Base-by-base conservation (phyloP, 1,140 invertebrate species). In the Cryptotermes secundus region DNA sequence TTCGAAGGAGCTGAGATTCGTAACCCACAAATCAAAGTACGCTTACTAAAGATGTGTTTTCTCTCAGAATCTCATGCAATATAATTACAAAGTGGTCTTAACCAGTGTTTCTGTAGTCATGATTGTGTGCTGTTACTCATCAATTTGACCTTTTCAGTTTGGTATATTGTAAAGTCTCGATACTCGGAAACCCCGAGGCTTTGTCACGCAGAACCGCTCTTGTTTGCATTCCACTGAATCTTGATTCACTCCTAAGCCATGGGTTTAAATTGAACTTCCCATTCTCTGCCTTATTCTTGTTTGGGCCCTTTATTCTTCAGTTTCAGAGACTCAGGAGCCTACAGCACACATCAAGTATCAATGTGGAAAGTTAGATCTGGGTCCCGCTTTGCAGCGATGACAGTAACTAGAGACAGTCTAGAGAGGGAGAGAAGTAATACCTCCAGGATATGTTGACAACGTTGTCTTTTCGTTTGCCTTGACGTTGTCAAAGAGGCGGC, bases 401-500 rank as follows among this genome's bases (percentile, higher is more conserved):
- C 53, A 72, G 59, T 49, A 49, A 49, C 59, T 16, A 72, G 26
- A 31, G 12, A 72, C 9, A 31, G 12, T 31, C 7, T 72, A 6
- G 26, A n/a, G n/a, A 72, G 59, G n/a, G 9, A 72, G 59, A 72
- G 59, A 2, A 26, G 12, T 16, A n/a, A 1, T 72, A 72, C 59
- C 59, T 72, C 14, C n/a, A 72, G 59, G 59, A 72, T 31, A 72
- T 72, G 59, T 72, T 72, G 59, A 31, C n/a, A 16, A 31, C 59
- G 59, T 72, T n/a, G 59, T n/a, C 26, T 72, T 72, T 4, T 72
- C 59, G 59, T 72, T 72, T n/a, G 59, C 59, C 59, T 72, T 72
- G 59, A 26, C 31, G 26, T 72, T 72, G 59, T 72, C 59, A 72
- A 72, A 72, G 59, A 72, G 59, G 26, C 59, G 9, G 59, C 31